Base-by-base conservation (phyloP, 35 echinoderm and acorn worm genomes). In the Chiridota heheva region DNA sequence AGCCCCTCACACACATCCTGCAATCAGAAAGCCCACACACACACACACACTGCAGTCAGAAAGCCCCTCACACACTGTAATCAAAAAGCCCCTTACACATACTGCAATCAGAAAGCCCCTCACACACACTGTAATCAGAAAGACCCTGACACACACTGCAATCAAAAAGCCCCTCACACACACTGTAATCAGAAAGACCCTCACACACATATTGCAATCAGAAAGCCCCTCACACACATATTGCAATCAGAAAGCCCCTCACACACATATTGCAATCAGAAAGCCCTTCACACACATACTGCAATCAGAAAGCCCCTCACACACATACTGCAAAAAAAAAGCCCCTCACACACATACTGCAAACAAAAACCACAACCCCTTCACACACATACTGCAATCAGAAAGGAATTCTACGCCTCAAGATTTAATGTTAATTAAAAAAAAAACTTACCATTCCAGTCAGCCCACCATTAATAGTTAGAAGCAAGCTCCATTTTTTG, bases 381-480 rank as follows among this genome's bases (percentile, higher is more conserved):
- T 53, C 10, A 53, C 22, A 53, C 22, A 53, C 10, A 13, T 53
- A 53, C 22, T 53, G 48, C 22, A 13, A 53, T 53, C n/a, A 51
- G n/a, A 51, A n/a, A 51, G 8, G 8, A 51, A 51, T 51, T 8
- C 8, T n/a, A 12, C n/a, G 47, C 8, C 47, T 51, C 8, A 12
- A 12, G 47, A 51, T n/a, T 51, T 76, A 34, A 20, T 4, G 5
- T 7, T n/a, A 43, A 76, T 53, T 4, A 43, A 36, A 29, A 37
- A 27, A 65, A 53, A 25, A 37, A 84, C 72, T 76, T 69, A 95
- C 91, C 91, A 95, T 95, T 29, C 91, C 91, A 4, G 86, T 77
- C 15, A 95, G 63, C 4, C 80, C 86, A 4, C 91, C 91, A 39
- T 95, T 95, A 30, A 95, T 95, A 0, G 91, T 84, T 24, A 86